Conservation (phyloP, 2,888 invertebrate species). For the Panzeria rudis region DNA sequence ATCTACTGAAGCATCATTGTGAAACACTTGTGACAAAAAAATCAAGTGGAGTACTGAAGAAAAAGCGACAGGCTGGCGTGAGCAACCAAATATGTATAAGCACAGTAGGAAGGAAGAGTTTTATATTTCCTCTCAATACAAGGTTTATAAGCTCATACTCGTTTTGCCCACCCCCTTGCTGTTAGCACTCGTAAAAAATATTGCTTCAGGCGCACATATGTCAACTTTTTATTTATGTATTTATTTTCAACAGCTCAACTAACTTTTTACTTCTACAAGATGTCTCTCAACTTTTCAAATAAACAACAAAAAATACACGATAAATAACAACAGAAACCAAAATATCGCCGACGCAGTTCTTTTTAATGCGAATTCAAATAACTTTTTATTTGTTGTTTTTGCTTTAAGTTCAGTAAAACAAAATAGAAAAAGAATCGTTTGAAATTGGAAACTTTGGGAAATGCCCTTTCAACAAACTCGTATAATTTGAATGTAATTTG, state of each 20-base stretch:
- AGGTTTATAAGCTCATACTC: constrained; percentile 31
- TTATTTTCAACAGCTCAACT: constrained; percentile 73
- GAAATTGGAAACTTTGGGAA: constrained; percentile 83
- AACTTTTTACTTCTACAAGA: constrained; percentile 64
- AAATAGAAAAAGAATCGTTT: constrained; percentile 77
- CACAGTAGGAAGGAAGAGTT: constrained; percentile 71
- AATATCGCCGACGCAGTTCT: constrained; percentile 64
- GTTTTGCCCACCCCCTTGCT: constrained; percentile 77
- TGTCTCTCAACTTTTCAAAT: constrained; percentile 61
- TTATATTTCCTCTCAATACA: constrained; percentile 72
- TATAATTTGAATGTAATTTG: constrained; percentile 83
- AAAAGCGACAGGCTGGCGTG: constrained; percentile 23
- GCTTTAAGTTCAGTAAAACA: constrained; percentile 44
- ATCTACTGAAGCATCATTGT: constrained; percentile 74
- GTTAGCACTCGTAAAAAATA: constrained; percentile 78
- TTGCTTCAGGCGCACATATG: constrained; percentile 84
- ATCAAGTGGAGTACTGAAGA: constrained; percentile 70
- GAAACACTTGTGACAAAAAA: constrained; percentile 74
- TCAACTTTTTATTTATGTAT: constrained; percentile 80
- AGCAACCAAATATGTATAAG: constrained; percentile 22
- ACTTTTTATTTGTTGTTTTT: constrained; percentile 49
- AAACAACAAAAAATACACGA: constrained; percentile 27
- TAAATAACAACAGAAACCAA: constrained; percentile 63
- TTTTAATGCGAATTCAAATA: constrained; percentile 15
- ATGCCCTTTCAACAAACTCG: constrained; percentile 82